These are phyloP conservation scores for Emydura subglobosa DNA, from an alignment of 2,113 vertebrate species.

Conservation along the genomic window DNA sequence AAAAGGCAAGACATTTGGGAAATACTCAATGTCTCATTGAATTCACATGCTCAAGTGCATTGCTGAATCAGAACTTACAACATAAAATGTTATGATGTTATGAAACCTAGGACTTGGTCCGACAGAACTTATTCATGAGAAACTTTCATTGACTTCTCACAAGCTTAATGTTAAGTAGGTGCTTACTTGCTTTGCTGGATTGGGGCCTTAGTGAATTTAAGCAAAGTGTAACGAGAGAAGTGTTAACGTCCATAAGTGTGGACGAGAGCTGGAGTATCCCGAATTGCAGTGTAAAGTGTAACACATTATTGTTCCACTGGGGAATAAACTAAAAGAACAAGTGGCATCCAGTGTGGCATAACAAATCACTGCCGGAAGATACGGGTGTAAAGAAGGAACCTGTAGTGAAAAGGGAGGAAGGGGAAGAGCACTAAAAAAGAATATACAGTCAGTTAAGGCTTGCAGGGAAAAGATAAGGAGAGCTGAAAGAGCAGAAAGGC, in stretches of 20 bases:
- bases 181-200: rapidly evolving
- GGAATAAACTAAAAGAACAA: constrained; percentile 65
- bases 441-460: constrained; percentile 74
- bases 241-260: not conserved
- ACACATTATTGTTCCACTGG: rapidly evolving
- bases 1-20: not conserved
- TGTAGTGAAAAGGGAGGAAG: constrained; percentile 69
- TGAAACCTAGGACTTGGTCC: not conserved
- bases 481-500: constrained; percentile 76
- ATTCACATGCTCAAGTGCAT: not conserved
- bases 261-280: not conserved
- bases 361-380: constrained; percentile 47
- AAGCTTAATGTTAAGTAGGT: not conserved
- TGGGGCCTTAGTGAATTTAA: rapidly evolving
- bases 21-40: not conserved
- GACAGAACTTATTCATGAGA: not conserved
- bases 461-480: constrained; percentile 75
- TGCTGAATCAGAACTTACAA: not conserved
- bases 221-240: rapidly evolving
- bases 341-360: constrained; percentile 64
- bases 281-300: not conserved
- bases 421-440: constrained; percentile 71
- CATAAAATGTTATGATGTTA: not conserved
- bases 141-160: not conserved
- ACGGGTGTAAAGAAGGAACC: constrained; percentile 61